Evolutionary conservation across 2,797 vertebrate genomes (phyloP).

Genomic region (Dipus sagitta): DNA sequence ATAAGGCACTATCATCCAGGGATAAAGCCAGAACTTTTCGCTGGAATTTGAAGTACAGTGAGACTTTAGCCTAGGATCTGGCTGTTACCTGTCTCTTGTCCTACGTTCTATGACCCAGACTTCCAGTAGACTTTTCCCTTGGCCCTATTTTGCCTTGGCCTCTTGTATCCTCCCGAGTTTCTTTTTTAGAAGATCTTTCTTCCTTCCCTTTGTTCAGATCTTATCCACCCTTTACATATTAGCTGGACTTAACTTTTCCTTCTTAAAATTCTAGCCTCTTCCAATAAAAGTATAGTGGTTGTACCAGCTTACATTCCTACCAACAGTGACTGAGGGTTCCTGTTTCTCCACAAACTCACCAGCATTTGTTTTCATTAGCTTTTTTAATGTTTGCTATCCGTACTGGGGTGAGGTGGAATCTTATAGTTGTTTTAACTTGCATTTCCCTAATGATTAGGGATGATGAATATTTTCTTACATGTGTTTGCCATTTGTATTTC

Average conservation of each 20-base stretch:
- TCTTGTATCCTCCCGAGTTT: background rate
- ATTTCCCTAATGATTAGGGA: no score
- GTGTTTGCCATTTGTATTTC: no score
- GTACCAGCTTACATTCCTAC: no score
- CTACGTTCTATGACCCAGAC: background rate
- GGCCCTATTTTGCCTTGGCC: background rate
- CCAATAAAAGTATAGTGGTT: background rate
- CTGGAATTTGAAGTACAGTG: background rate
- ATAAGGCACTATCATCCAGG: background rate
- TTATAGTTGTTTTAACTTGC: no score
- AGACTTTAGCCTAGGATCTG: no score
- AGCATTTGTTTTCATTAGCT: no score
- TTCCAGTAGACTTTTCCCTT: background rate
- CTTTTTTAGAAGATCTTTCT: background rate
- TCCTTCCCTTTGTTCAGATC: background rate
- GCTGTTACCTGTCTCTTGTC: accelerated
- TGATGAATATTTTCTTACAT: no score
- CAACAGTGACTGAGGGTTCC: no score
- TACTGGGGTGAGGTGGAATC: no score
- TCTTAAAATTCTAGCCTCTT: background rate
- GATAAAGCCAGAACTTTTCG: background rate
- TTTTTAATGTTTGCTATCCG: no score
- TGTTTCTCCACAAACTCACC: no score
- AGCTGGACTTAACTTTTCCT: background rate
- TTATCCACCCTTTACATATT: background rate